phyloP scores from a whole-genome alignment of 2,113 vertebrate species.

The Cercopithecus mona region DNA sequence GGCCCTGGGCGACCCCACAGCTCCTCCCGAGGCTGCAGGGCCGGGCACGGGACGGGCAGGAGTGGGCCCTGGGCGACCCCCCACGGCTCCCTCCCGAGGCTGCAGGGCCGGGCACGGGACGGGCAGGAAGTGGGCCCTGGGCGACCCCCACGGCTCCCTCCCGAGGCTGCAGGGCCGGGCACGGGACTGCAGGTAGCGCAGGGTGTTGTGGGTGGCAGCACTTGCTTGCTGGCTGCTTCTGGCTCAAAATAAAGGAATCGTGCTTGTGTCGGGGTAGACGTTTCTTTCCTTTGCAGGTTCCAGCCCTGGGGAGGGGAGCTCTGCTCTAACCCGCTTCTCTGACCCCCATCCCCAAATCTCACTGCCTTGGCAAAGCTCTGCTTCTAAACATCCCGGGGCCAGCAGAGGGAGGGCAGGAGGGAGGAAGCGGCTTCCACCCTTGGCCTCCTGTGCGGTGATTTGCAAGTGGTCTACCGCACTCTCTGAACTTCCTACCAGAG shows the following conservation, averaged over 20 bases:
- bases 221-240: no score
- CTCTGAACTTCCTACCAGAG: background rate
- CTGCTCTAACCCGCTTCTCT: no score
- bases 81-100: no score
- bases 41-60: background rate
- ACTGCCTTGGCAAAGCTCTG: no score
- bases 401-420: background rate
- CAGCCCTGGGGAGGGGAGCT: background rate
- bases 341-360: background rate
- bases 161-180: background rate
- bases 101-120: background rate
- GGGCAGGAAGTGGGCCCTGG: background rate
- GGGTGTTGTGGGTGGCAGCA: no score
- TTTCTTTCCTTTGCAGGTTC: background rate
- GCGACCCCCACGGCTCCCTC: no score
- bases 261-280: accelerated
- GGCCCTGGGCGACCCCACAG: no score
- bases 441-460: background rate
- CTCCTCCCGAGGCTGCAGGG: no score
- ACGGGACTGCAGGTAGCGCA: background rate
- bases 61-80: background rate
- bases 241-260: background rate
- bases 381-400: accelerated
- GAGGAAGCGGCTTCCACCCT: no score
- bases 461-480: no score